phyloP scores from a whole-genome alignment of 2,888 invertebrate genomes.

The Monopis laevigella region DNA sequence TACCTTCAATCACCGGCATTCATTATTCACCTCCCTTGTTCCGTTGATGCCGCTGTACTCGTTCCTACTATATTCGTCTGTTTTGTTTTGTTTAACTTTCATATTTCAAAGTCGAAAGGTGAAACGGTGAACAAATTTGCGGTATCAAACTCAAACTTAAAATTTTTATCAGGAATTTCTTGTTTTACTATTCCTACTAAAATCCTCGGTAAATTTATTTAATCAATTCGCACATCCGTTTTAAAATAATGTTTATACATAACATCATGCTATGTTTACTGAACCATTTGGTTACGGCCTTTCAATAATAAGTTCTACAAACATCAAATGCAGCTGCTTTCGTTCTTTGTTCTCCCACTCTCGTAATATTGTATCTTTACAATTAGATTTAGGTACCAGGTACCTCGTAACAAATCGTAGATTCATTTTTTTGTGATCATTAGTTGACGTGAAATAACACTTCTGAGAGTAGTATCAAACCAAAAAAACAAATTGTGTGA shows the following conservation, averaged over 20 bases:
- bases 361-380: too few relatives aligned
- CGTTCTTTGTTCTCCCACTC: too few relatives aligned
- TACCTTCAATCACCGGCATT: slow-evolving; percentile 63
- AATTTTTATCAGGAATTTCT: too few relatives aligned
- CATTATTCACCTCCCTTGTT: slow-evolving; percentile 63
- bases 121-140: slow-evolving; percentile 25
- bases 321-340: too few relatives aligned
- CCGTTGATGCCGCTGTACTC: slow-evolving; percentile 49
- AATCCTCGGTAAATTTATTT: too few relatives aligned
- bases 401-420: slow-evolving; percentile 21
- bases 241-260: too few relatives aligned
- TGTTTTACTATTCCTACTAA: too few relatives aligned
- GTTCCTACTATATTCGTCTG: slow-evolving; percentile 26
- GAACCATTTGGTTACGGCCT: too few relatives aligned
- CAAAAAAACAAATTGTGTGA: slow-evolving; percentile 64
- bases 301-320: too few relatives aligned
- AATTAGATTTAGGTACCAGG: too few relatives aligned
- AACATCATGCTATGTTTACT: too few relatives aligned
- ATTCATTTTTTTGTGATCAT: slow-evolving; percentile 54
- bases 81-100: slow-evolving; percentile 63
- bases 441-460: slow-evolving; percentile 41
- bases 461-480: slow-evolving; percentile 32
- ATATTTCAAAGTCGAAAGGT: slow-evolving; percentile 46
- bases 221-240: too few relatives aligned
- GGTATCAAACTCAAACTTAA: not conserved